Percentiles rank a stretch among this genome's conserved stretches.
These are phyloP conservation scores for Macrophya alboannulata DNA, from an alignment of 2,888 invertebrate species.

Conservation along the genomic window DNA sequence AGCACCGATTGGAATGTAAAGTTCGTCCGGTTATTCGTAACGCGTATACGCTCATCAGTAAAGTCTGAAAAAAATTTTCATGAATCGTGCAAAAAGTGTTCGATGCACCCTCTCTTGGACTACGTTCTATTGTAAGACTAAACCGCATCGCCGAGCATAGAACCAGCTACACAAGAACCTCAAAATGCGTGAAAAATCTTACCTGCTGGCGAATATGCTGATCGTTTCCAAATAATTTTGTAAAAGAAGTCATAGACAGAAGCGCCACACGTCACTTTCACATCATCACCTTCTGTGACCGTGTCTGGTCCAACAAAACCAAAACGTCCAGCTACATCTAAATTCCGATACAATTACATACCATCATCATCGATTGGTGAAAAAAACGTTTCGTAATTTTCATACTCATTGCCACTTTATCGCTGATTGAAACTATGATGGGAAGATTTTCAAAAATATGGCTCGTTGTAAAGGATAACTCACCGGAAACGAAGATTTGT, in stretches of 20 bases:
- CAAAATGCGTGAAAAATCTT: not conserved
- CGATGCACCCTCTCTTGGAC: not conserved
- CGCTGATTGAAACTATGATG: not conserved
- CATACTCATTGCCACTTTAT: not conserved
- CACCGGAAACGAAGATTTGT: conserved; percentile 77
- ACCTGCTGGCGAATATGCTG: not conserved
- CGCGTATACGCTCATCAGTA: too few relatives aligned
- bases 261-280: conserved; percentile 17
- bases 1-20: not conserved
- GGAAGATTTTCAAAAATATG: not conserved
- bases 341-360: not conserved
- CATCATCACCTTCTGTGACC: not conserved
- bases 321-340: not conserved
- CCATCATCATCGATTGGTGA: not conserved
- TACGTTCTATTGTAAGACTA: not conserved
- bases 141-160: too few relatives aligned
- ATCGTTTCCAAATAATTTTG: not conserved
- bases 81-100: not conserved
- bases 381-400: not conserved
- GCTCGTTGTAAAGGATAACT: conserved; percentile 50
- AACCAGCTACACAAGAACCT: not conserved
- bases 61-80: not conserved
- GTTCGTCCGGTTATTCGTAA: not conserved
- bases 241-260: not conserved
- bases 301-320: not conserved